Evolutionary conservation across 2,888 invertebrate species (phyloP).

Genomic region (Eueremaeus valkanovi): DNA sequence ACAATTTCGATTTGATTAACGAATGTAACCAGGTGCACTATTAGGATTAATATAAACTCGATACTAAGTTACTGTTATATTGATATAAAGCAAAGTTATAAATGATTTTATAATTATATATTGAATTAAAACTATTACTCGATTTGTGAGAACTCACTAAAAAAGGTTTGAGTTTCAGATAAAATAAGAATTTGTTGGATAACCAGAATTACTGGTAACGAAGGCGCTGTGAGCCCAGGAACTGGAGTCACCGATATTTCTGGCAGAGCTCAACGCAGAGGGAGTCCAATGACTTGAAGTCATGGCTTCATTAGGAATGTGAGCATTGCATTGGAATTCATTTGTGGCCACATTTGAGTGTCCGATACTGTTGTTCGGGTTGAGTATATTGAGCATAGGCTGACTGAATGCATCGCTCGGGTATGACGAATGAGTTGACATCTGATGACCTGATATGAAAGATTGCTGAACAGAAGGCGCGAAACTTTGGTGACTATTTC

Average conservation of each 20-base stretch:
- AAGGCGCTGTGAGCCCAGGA: slow-evolving; percentile 23
- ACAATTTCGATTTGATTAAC: too few species aligned
- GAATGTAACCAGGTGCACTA: too few species aligned
- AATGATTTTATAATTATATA: too few species aligned
- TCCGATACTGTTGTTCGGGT: not conserved
- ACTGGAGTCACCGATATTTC: not conserved
- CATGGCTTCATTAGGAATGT: slow-evolving; percentile 14
- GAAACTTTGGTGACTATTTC: slow-evolving; percentile 15
- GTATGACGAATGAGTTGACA: not conserved
- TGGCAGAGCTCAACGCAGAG: not conserved
- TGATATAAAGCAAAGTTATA: too few species aligned
- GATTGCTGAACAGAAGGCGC: not conserved
- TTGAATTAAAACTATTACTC: too few species aligned
- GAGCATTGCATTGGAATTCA: slow-evolving; percentile 25
- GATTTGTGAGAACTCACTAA: not conserved
- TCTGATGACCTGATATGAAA: not conserved
- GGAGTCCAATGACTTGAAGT: not conserved
- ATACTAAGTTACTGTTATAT: too few species aligned
- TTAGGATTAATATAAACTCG: too few species aligned
- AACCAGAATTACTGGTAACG: not conserved
- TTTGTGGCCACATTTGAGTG: not conserved
- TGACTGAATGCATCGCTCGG: slow-evolving; percentile 19
- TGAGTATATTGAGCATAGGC: slow-evolving; percentile 16
- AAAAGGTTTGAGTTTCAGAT: not conserved
- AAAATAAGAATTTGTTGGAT: slow-evolving; percentile 12